These are phyloP conservation scores for Nymphalis urticae DNA, from an alignment of 2,888 invertebrate genomes.

Conservation along the genomic window DNA sequence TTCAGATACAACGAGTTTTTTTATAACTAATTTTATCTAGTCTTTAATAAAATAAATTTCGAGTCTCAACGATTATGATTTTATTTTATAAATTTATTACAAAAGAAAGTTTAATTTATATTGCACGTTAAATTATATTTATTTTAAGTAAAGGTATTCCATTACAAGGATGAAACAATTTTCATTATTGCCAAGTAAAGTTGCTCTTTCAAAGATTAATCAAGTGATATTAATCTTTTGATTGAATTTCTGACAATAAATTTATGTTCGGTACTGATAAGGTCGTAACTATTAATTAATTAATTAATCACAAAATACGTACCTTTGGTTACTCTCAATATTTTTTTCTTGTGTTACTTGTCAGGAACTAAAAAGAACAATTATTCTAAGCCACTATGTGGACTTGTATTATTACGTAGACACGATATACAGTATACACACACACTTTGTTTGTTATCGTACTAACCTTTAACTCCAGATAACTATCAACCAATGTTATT, in stretches of 20 bases:
- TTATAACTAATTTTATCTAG: neutral
- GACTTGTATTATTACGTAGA: no score
- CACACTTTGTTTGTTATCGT: constrained; percentile 35
- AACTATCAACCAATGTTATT: no score
- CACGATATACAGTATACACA: no score
- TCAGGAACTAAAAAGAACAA: no score
- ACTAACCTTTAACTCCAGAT: constrained; percentile 45
- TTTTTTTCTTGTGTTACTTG: no score
- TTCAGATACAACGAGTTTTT: neutral
- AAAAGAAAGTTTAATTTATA: neutral
- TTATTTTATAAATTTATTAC: neutral
- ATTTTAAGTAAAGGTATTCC: neutral
- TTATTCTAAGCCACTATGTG: no score
- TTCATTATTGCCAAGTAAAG: constrained; percentile 22
- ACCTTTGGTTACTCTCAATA: neutral
- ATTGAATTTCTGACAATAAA: constrained; percentile 27
- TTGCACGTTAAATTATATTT: neutral
- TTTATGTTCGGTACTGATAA: constrained; percentile 15
- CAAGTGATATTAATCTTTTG: constrained; percentile 30
- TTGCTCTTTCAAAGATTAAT: constrained; percentile 29
- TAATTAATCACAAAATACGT: constrained; percentile 17
- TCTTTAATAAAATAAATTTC: neutral
- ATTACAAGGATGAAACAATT: neutral
- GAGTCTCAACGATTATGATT: neutral
- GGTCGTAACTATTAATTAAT: constrained; percentile 22